Base-by-base conservation (phyloP, 2,888 invertebrate genomes). In the Stenurella melanura region DNA sequence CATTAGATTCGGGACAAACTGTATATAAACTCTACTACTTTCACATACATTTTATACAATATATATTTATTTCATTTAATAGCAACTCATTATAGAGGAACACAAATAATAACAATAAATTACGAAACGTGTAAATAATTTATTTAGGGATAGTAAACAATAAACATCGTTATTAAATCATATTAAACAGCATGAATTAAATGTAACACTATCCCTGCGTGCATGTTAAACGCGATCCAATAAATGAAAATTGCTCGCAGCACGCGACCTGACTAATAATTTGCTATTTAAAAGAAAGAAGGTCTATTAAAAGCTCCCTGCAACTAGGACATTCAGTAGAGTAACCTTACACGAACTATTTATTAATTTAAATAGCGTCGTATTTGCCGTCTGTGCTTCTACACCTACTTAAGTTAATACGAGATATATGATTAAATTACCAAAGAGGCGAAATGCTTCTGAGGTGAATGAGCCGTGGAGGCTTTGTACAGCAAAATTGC, bases 171-270 rank as follows among this genome's bases (percentile, higher is more conserved):
- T 26, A 63, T 63, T 63, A 30, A 63, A 63, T 17, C 38, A 10
- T 64, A 42, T 64, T 64, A 42, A 64, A 64, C 64, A 64, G 64
- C 64, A 42, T 42, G 42, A 64, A 64, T 56, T 67, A 67, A 50
- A 67, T 67, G 12, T 26, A 67, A 54, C 66, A 17, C 19, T 17
- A 38, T 50, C 42, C n/a, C 26, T 54, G 18, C 17, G 34, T 30
- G 26, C 57, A 56, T 26, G 42, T n/a, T 34, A 15, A 18, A 21
- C 50, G 21, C 56, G 6, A 34, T 21, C 15, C 68, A 19, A 17
- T 56, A 56, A 69, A n/a, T 56, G 26, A 57, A 67, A 67, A 69
- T 58, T 69, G 34, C 30, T 69, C n/a, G 34, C 30, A 34, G 56
- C 69, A 69, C 69, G 69, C 69, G 34, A 67, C 56, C 17, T 30